A percentile compares a stretch with the other conserved stretches of the same genome.
Conservation (phyloP, 2,797 vertebrate genomes). For the Cossypha niveicapilla region DNA sequence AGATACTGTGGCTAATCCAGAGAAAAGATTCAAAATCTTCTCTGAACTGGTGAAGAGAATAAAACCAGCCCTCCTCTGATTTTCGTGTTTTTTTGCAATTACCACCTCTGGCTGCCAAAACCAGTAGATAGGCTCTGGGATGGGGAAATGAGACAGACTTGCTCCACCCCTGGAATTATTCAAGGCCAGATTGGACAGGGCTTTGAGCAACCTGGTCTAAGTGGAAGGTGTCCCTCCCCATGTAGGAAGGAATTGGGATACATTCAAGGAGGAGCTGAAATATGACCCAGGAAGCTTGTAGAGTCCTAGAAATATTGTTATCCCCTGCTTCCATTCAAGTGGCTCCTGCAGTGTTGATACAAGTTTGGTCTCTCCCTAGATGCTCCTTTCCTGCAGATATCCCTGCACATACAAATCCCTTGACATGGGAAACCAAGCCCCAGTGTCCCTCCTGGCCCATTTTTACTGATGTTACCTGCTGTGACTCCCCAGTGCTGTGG, state of each 20-base stretch:
- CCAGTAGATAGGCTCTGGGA: background rate
- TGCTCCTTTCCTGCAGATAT: background rate
- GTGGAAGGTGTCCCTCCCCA: background rate
- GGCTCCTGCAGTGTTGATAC: background rate
- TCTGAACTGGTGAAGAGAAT: background rate
- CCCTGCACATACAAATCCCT: background rate
- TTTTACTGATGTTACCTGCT: background rate
- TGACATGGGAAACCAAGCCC: background rate
- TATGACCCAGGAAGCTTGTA: background rate
- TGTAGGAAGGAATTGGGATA: background rate
- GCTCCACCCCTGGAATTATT: background rate
- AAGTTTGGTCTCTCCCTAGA: background rate
- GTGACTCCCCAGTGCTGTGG: background rate
- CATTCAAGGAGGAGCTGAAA: background rate
- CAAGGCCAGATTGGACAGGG: background rate
- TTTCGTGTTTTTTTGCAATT: background rate
- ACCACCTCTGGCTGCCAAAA: background rate
- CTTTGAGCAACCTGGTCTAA: background rate
- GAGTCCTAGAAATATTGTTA: background rate
- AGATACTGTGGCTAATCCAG: background rate
- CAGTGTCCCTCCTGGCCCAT: background rate
- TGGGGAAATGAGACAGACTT: background rate
- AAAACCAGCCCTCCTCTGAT: background rate
- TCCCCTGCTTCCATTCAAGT: background rate
- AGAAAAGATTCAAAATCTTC: background rate